A percentile compares a stretch with the other conserved stretches of the same genome.
phyloP scores from a whole-genome alignment of 2,888 invertebrate genomes.

The Mamestra brassicae region DNA sequence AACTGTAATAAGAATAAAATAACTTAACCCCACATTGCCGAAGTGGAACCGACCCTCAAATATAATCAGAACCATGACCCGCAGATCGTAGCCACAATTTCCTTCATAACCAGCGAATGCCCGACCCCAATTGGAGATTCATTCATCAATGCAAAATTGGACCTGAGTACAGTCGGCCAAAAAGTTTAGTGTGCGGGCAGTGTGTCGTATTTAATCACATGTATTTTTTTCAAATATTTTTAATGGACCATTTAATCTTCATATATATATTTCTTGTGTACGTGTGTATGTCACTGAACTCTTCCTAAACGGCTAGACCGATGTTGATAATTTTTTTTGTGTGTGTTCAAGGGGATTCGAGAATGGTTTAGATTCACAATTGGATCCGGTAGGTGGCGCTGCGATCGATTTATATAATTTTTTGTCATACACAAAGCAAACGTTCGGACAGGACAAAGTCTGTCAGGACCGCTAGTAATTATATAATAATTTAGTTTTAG shows the following conservation, averaged over 20 bases:
- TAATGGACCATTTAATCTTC: not conserved
- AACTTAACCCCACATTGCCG: slow-evolving; percentile 6
- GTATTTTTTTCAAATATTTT: not conserved
- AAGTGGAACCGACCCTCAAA: slow-evolving; percentile 29
- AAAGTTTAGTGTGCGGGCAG: not conserved
- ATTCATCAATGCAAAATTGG: slow-evolving; percentile 67
- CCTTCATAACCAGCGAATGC: slow-evolving; percentile 44
- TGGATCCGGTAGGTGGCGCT: too few species aligned
- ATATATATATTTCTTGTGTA: too few species aligned
- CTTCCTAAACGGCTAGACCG: too few species aligned
- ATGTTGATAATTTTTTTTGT: too few species aligned
- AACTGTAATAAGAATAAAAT: slow-evolving; percentile 16
- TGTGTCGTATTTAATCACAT: not conserved
- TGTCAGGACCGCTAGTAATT: too few species aligned
- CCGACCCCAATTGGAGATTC: slow-evolving; percentile 59
- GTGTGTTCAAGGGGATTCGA: too few species aligned
- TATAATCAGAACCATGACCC: slow-evolving; percentile 49
- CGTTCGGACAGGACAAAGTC: too few species aligned
- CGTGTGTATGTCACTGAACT: too few species aligned
- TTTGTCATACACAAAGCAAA: too few species aligned
- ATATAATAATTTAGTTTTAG: not conserved
- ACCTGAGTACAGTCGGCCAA: slow-evolving; percentile 19
- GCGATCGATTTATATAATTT: too few species aligned
- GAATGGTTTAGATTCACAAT: too few species aligned
- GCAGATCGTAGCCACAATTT: slow-evolving; percentile 46